These are phyloP conservation scores for Cheilosia soror DNA, from an alignment of 2,888 invertebrate genomes.

Conservation along the genomic window DNA sequence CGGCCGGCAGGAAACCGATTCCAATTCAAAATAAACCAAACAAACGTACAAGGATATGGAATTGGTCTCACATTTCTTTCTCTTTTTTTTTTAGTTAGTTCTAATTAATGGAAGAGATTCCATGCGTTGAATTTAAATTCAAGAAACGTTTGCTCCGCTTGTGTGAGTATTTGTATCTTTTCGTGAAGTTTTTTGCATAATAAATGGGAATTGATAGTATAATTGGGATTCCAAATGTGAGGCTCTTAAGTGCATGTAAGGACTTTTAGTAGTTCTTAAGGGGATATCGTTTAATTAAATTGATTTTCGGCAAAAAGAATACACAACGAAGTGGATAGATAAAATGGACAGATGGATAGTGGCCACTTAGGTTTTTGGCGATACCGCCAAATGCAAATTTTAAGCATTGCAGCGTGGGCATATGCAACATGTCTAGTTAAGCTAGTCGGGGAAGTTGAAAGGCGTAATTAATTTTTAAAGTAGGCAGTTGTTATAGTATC, in stretches of 20 bases:
- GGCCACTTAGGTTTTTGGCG: conserved; percentile 26
- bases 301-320: conserved; percentile 47
- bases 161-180: conserved; percentile 26
- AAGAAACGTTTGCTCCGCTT: conserved; percentile 13
- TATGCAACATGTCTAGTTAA: conserved; percentile 15
- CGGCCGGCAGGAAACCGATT: not conserved
- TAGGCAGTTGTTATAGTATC: conserved; percentile 2
- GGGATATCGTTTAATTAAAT: conserved; percentile 69
- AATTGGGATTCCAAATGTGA: conserved; percentile 59
- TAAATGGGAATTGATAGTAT: conserved; percentile 65
- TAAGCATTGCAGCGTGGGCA: conserved; percentile 44
- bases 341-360: conserved; percentile 41
- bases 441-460: conserved; percentile 30
- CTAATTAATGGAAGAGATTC: conserved; percentile 66
- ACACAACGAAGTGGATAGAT: conserved; percentile 33
- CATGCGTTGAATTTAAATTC: conserved; percentile 72
- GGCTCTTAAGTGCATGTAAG: conserved; percentile 60
- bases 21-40: conserved; percentile 10
- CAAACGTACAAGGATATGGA: conserved; percentile 26
- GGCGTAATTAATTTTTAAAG: conserved; percentile 42
- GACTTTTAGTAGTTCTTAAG: conserved; percentile 36
- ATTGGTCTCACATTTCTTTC: conserved; percentile 8
- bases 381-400: conserved; percentile 47
- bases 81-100: conserved; percentile 5
- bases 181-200: conserved; percentile 52